phyloP scores from a whole-genome alignment of 1,140 invertebrate genomes.

The Psix sp. region DNA sequence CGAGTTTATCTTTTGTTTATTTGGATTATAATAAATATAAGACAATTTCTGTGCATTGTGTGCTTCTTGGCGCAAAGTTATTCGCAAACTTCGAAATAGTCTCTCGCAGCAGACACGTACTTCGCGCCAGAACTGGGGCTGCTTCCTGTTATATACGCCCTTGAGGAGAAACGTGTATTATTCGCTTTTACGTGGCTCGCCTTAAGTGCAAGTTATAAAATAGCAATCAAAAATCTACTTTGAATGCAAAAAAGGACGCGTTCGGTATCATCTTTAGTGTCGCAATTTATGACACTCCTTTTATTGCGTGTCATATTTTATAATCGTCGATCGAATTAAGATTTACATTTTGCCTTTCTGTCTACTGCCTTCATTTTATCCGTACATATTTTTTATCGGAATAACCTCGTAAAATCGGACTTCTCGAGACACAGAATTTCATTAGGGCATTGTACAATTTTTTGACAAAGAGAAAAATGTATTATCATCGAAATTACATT shows the following conservation, averaged over 20 bases:
- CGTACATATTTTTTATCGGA: not conserved
- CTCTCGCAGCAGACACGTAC: conserved; percentile 41
- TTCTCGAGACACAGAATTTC: too few species aligned
- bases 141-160: conserved; percentile 50
- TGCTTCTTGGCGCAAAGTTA: conserved; percentile 40
- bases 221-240: conserved; percentile 57
- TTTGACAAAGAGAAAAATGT: too few species aligned
- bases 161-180: conserved; percentile 54
- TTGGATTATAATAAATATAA: conserved; percentile 52
- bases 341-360: conserved; percentile 44
- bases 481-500: too few species aligned
- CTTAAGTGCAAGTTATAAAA: conserved; percentile 51
- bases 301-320: conserved; percentile 45
- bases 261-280: conserved; percentile 49
- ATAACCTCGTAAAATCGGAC: too few species aligned
- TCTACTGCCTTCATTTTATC: too few species aligned
- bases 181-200: conserved; percentile 52
- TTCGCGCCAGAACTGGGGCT: conserved; percentile 38
- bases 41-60: conserved; percentile 32
- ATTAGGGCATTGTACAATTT: too few species aligned
- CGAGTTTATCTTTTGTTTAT: conserved; percentile 50
- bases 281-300: conserved; percentile 30
- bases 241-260: too few species aligned
- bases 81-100: conserved; percentile 47
- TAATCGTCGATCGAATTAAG: conserved; percentile 25